Evolutionary conservation across 1,140 invertebrate species (phyloP), one percentile per base, ranked within the genome.

Genomic region (Pachyrhynchus sulphureomaculatus): DNA sequence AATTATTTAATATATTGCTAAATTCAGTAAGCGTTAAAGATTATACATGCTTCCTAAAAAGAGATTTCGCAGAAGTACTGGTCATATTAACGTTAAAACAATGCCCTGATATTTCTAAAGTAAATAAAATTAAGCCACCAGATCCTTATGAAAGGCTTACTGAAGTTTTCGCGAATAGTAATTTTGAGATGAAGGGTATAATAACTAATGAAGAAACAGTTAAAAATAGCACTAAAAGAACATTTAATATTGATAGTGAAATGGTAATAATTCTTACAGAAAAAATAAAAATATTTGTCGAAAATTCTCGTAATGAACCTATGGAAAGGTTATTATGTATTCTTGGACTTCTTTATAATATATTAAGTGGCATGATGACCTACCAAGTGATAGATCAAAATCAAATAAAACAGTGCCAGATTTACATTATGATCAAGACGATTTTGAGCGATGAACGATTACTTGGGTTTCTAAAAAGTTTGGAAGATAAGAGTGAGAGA

Each of bases 81-180:
- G 53, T 71, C 36, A 58, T 52, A 36, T 63, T 76, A 39, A 64
- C 62, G 23, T 63, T 70, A 5, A 76, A 74, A 56, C 64, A 71
- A 15, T 75, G 68, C 65, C 67, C 68, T 12, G 42, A 53, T 24
- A n/a, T 29, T 49, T 33, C 15, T 15, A 44, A 23, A 33, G 53
- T 20, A 34, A 62, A 29, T 12, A 36, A 42, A 1, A 10, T 32
- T 33, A 48, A 17, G 24, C 17, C 45, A 33, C 41, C 5, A 15
- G 29, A 51, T 9, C 29, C 37, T 41, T 61, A 62, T 42, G 0
- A 37, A n/a, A 42, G 44, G n/a, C 39, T 72, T 26, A 60, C 55
- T 44, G 49, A 67, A 45, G 45, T 73, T 20, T 69, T 69, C 53
- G 44, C 67, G 2, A 69, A 59, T 48, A 65, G 57, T 29, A 45